These are phyloP conservation scores for Micropoecilia bifurca DNA, from an alignment of 2,797 vertebrate genomes.

Conservation along the genomic window DNA sequence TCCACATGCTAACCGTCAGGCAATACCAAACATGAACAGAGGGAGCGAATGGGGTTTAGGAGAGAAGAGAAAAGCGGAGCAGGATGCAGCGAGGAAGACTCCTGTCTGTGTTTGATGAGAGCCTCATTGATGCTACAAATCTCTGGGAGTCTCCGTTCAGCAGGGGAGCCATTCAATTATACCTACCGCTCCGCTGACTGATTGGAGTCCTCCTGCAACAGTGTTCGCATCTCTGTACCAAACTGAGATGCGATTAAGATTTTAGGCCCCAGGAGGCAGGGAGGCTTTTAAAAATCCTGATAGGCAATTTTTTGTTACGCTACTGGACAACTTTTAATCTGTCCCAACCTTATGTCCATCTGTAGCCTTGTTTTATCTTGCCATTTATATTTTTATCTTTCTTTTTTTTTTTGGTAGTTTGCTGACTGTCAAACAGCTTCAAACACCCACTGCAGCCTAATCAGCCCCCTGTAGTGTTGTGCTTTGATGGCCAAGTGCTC, in stretches of 20 bases:
- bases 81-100: slow-evolving; percentile 43
- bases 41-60: slow-evolving; percentile 9
- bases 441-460: slow-evolving; percentile 33
- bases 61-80: slow-evolving; percentile 26
- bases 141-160: slow-evolving; percentile 64
- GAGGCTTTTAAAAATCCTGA: slow-evolving; percentile 68
- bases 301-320: slow-evolving; percentile 70
- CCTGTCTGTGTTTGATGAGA: slow-evolving; percentile 57
- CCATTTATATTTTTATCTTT: slow-evolving; percentile 19
- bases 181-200: slow-evolving; percentile 54
- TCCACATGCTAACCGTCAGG: slow-evolving; percentile 6
- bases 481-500: slow-evolving; percentile 30
- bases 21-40: slow-evolving; percentile 9
- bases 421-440: slow-evolving; percentile 20
- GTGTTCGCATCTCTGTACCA: slow-evolving; percentile 62
- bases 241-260: slow-evolving; percentile 60
- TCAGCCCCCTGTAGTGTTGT: slow-evolving; percentile 42
- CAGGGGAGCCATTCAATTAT: slow-evolving; percentile 69
- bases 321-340: slow-evolving; percentile 67
- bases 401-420: slow-evolving; percentile 10
- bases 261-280: slow-evolving; percentile 57
- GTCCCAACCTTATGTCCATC: slow-evolving; percentile 52
- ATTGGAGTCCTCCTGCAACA: slow-evolving; percentile 70
- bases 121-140: slow-evolving; percentile 64
- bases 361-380: slow-evolving; percentile 62